Base-by-base conservation (phyloP, 2,797 vertebrate species). In the Crenichthys baileyi region DNA sequence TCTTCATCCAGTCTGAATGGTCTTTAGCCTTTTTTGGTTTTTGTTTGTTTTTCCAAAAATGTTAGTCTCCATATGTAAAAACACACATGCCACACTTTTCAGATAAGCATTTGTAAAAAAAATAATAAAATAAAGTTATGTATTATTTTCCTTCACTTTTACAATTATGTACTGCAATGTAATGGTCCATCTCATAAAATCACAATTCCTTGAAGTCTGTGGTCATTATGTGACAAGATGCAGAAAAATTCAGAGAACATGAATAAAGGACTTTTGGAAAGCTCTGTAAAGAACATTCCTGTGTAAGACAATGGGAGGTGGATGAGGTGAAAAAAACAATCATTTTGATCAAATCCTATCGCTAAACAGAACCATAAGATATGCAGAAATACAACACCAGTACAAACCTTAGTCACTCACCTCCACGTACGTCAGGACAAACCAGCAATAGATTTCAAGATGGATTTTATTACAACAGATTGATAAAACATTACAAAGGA, bases 381-480 rank as follows among this genome's bases (percentile, higher is more conserved):
- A 56, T 80, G 71, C 74, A 77, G 7, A 74, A 79, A 84, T 75
- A 73, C 53, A 85, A 76, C 81, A 83, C 53, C 61, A 86, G 91
- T 97, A 97, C 96, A 96, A 98, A 98, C 97, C 97, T 98, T 96
- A 83, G 92, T 88, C 95, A 94, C 93, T 94, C 91, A 97, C 96
- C 95, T 97, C 95, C 95, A 95, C 92, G 88, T 78, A 96, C 95
- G 93, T 96, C 96, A 97, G 90, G 96, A 98, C 97, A 97, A 96
- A 98, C 96, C 97, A 97, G 96, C 95, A 96, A 84, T 92, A 93
- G 96, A 94, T 96, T 97, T 97, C 97, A 97, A 96, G 97, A 93
- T 94, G 95, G 93, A 93, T 97, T 99, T 99, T 99, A 99, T 99
- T 99, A 98, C 97, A 97, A 97, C 97, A 97, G 94, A 96, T 97